Percentiles rank a stretch among this genome's conserved stretches.
These are phyloP conservation scores for Pheosia tremula DNA, from an alignment of 2,888 invertebrate species.

Conservation along the genomic window DNA sequence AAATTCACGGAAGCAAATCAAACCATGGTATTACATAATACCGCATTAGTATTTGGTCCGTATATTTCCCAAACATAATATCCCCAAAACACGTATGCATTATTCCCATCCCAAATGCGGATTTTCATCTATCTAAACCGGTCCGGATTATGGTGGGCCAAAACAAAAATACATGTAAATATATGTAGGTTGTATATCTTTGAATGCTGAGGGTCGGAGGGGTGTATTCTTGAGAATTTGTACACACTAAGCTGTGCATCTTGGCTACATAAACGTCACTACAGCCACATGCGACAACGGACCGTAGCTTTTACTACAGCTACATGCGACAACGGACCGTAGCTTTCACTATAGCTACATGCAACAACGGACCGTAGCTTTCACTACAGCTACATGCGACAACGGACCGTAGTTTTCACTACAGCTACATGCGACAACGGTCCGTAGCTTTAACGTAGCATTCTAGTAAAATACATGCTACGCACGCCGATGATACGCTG, in stretches of 20 bases:
- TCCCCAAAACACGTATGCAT: conserved; percentile 34
- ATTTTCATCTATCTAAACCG: conserved; percentile 30
- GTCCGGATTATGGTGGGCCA: conserved; percentile 16
- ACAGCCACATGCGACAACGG: too few species aligned
- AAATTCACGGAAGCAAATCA: too few species aligned
- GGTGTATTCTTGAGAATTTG: neutral
- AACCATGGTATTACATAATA: neutral
- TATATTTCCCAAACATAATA: conserved; percentile 24
- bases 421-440: too few species aligned
- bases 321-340: too few species aligned
- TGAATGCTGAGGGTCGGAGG: neutral
- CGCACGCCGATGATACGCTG: too few species aligned
- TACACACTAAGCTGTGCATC: neutral
- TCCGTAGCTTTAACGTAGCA: too few species aligned
- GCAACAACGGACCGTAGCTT: too few species aligned
- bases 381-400: too few species aligned
- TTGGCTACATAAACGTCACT: neutral
- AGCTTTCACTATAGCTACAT: too few species aligned
- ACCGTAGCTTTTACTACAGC: too few species aligned
- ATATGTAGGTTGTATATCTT: conserved; percentile 19
- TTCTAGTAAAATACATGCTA: too few species aligned
- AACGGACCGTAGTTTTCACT: too few species aligned
- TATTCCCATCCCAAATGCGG: conserved; percentile 28
- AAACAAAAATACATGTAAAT: conserved; percentile 33
- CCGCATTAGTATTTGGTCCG: conserved; percentile 16